A percentile compares a stretch with the other conserved stretches of the same genome.
Evolutionary conservation across 53 echinoderm and acorn worm species (phyloP).

Genomic region (Holothuria leucospilota): DNA sequence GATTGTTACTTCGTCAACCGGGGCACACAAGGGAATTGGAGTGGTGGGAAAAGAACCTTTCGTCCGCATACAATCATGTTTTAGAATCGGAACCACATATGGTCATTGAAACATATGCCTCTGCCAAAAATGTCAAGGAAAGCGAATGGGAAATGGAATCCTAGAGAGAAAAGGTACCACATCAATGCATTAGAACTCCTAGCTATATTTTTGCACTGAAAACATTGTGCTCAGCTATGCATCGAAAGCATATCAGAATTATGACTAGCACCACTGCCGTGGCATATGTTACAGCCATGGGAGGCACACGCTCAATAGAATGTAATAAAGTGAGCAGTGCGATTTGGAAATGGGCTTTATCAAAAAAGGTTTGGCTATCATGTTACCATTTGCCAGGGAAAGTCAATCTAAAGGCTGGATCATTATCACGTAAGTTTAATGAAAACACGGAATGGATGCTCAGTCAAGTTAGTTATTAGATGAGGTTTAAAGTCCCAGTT

Average conservation of each 20-base stretch:
- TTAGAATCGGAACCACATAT: conserved; percentile 11
- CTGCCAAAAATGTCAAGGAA: conserved; percentile 5
- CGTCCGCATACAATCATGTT: no score
- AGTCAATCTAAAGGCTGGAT: conserved; percentile 1
- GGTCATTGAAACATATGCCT: conserved; percentile 20
- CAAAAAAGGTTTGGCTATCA: background rate
- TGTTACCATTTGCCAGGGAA: no score
- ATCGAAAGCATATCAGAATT: no score
- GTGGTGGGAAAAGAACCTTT: conserved; percentile 41
- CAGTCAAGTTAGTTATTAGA: no score
- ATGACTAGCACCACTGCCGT: conserved; percentile 7
- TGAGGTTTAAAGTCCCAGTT: no score
- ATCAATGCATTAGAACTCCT: conserved; percentile 3
- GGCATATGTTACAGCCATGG: no score
- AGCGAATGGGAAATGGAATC: conserved; percentile 25
- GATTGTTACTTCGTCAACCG: no score
- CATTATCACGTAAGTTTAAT: background rate
- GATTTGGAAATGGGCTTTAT: conserved; percentile 29
- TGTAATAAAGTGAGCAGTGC: conserved; percentile 12
- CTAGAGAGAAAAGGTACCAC: background rate
- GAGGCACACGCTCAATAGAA: background rate
- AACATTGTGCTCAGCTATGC: no score
- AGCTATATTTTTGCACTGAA: no score
- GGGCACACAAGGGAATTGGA: background rate
- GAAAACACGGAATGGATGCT: no score